Evolutionary conservation across 2,113 vertebrate genomes (phyloP), one percentile per base, ranked within the genome.

Genomic region (Megaceryle maxima): DNA sequence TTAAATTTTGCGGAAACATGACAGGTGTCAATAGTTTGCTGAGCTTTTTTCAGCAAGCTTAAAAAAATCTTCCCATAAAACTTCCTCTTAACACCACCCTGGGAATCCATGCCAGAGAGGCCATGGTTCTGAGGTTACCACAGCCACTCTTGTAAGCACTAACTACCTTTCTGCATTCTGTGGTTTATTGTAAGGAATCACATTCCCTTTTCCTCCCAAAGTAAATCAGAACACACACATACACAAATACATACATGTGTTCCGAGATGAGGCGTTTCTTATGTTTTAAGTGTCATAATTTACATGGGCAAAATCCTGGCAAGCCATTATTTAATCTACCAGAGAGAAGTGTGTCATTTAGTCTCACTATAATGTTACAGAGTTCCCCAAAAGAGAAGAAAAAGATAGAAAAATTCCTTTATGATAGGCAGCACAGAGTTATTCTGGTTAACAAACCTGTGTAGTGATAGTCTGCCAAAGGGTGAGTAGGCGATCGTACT

Each of bases 391-490:
- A 84, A 78, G 28, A 59, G 29, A 16, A 60, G 59, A 50, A 60
- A 72, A 88, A 7, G 3, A 64, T 2, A 35, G 24, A 59, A 77
- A 75, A 78, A 44, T 4, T 67, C 29, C 37, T 50, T 51, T 31
- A 29, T 13, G 28, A 46, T 12, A 63, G 72, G 29, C 31, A 83
- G n/a, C 25, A 75, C 11, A 13, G 29, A 91, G 13, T 24, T 90
- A 48, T 35, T 41, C 31, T 31, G 5, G 41, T 64, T 87, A 84
- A 86, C 97, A 84, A 94, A 99, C 99, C 99, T 97, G 99, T 99
- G 98, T 99, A 99, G 98, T 99, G 99, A 97, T 99, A 99, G 87
- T 98, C 97, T 68, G 98, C 98, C 88, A 99, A 97, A 11, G 98
- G 98, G 87, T 99, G 98, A 37, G 97, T 94, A 84, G 98, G 98